phyloP scores from a whole-genome alignment of 1,140 invertebrate genomes.

The Drosophila ficusphila region DNA sequence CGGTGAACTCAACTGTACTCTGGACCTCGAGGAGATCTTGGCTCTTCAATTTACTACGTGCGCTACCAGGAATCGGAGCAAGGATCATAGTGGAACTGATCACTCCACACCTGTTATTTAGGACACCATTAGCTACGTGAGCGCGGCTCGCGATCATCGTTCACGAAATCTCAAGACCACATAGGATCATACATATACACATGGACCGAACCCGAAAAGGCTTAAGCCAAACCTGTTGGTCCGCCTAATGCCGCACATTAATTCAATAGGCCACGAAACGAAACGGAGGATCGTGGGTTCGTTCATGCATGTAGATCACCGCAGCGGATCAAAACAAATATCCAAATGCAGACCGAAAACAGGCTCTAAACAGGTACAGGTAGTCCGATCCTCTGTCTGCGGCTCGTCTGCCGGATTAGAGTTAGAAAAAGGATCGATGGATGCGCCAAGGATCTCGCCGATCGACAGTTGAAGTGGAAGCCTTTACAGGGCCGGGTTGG shows the following conservation, averaged over 20 bases:
- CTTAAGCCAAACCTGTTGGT: conserved; percentile 61
- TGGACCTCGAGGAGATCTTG: neutral
- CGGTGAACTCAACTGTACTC: conserved; percentile 22
- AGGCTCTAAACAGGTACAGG: conserved; percentile 37
- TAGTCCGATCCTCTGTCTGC: conserved; percentile 25
- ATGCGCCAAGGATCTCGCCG: conserved; percentile 16
- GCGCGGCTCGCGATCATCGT: conserved; percentile 34
- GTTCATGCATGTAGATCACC: conserved; percentile 62
- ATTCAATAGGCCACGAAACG: conserved; percentile 64
- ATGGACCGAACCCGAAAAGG: neutral
- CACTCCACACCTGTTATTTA: conserved; percentile 77
- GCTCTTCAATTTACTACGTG: conserved; percentile 70
- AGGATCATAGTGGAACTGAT: conserved; percentile 61
- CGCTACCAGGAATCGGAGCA: conserved; percentile 32
- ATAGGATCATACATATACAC: neutral
- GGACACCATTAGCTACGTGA: conserved; percentile 63
- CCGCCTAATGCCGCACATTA: conserved; percentile 67
- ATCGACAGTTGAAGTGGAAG: conserved; percentile 9
- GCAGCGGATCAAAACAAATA: conserved; percentile 50
- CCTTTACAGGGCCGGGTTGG: conserved; percentile 7
- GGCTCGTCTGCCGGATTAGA: conserved; percentile 64
- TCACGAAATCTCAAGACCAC: conserved; percentile 2
- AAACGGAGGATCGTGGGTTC: conserved; percentile 22
- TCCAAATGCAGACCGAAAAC: neutral
- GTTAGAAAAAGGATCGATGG: conserved; percentile 63